Evolutionary conservation across 2,113 vertebrate species (phyloP).

Genomic region (Corythaixoides concolor): DNA sequence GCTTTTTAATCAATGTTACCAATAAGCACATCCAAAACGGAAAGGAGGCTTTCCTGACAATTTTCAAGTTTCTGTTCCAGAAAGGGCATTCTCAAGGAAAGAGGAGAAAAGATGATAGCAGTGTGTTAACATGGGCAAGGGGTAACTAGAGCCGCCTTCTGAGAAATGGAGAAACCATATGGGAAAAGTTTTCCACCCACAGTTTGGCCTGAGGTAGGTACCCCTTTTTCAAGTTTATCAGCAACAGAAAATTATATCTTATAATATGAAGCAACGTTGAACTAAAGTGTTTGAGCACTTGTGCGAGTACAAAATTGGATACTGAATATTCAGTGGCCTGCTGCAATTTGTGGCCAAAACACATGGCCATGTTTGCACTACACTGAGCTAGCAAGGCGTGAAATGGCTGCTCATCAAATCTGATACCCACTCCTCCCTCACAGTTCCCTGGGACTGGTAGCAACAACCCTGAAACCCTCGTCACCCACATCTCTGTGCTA

Average conservation of each 20-base stretch:
- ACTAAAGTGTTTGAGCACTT: not conserved
- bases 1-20: not conserved
- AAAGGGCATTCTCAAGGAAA: not conserved
- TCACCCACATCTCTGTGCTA: not conserved
- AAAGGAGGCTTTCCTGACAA: not conserved
- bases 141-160: not conserved
- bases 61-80: not conserved
- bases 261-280: not conserved
- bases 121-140: not conserved
- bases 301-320: not conserved
- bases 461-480: not conserved
- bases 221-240: not conserved
- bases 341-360: not conserved
- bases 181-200: not conserved
- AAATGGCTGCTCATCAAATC: not conserved
- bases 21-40: not conserved
- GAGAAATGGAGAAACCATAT: not conserved
- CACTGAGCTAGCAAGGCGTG: not conserved
- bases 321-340: not conserved
- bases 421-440: not conserved
- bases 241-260: not conserved
- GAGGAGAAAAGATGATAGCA: not conserved
- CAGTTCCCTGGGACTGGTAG: not conserved
- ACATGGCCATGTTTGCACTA: not conserved
- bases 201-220: not conserved